These are phyloP conservation scores for Nesidiocoris tenuis DNA, from an alignment of 2,888 invertebrate species.

Conservation along the genomic window DNA sequence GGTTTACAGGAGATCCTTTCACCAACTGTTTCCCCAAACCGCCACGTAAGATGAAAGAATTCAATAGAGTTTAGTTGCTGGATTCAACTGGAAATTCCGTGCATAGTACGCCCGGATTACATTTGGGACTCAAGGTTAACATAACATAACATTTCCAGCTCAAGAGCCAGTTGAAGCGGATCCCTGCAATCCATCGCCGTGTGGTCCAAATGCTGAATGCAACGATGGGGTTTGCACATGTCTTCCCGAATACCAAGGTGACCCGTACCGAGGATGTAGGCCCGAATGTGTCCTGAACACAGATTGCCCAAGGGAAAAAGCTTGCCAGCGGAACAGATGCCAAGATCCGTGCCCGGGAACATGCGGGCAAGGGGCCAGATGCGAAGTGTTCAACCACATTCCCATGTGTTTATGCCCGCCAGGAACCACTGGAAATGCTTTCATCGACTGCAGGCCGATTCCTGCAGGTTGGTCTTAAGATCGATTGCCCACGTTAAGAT, in stretches of 20 bases:
- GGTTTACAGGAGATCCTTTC: slow-evolving; percentile 63
- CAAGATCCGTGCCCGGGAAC: slow-evolving; percentile 68
- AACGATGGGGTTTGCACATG: slow-evolving; percentile 74
- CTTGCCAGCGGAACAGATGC: slow-evolving; percentile 71
- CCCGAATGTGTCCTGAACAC: slow-evolving; percentile 78
- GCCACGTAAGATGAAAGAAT: slow-evolving; percentile 41
- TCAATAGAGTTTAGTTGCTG: not conserved
- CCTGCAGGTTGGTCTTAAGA: slow-evolving; percentile 37
- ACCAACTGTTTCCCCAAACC: slow-evolving; percentile 55
- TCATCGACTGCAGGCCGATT: slow-evolving; percentile 53
- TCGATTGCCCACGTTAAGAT: too few species aligned
- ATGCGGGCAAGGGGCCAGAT: slow-evolving; percentile 67
- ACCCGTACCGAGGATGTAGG: slow-evolving; percentile 70
- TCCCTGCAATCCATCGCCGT: slow-evolving; percentile 72
- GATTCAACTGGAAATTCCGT: too few species aligned
- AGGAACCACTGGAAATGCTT: slow-evolving; percentile 68
- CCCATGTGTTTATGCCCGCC: slow-evolving; percentile 70
- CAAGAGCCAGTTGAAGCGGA: slow-evolving; percentile 42
- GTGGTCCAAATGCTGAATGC: slow-evolving; percentile 76
- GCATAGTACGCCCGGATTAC: too few species aligned
- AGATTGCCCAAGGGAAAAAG: slow-evolving; percentile 63
- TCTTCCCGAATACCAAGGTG: slow-evolving; percentile 67
- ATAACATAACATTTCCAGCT: too few species aligned
- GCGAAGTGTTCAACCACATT: slow-evolving; percentile 69
- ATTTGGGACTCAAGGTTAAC: too few species aligned